Evolutionary conservation across 2,797 vertebrate genomes (phyloP).

Genomic region (Notolepis coatsorum): DNA sequence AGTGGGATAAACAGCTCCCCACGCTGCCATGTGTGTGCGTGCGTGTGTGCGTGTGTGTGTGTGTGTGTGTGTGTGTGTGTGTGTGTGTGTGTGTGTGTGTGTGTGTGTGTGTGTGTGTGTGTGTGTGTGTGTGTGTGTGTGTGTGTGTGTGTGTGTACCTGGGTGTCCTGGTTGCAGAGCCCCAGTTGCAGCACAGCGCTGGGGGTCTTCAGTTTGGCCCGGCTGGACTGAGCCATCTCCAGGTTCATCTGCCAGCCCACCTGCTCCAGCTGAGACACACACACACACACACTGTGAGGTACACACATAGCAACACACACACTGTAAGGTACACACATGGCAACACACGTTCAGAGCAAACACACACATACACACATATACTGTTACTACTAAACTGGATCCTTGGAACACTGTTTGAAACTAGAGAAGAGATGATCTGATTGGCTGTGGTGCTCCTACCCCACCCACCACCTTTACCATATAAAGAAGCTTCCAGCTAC

Average conservation of each 20-base stretch:
- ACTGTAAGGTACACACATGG: background rate
- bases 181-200: slow-evolving; percentile 90
- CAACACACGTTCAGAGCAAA: background rate
- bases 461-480: no score
- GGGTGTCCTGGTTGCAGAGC: slow-evolving; percentile 86
- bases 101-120: background rate
- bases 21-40: background rate
- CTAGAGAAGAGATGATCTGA: no score
- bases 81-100: background rate
- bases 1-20: no score
- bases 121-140: slow-evolving; percentile 10
- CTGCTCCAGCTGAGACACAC: slow-evolving; percentile 88
- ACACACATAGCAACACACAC: slow-evolving; percentile 9
- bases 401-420: no score
- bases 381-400: no score
- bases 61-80: background rate
- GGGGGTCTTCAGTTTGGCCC: slow-evolving; percentile 90
- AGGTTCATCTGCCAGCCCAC: slow-evolving; percentile 96
- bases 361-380: background rate
- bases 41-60: background rate
- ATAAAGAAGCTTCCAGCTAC: no score
- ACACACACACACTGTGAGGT: slow-evolving; percentile 22
- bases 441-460: no score
- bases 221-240: slow-evolving; percentile 92
- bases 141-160: slow-evolving; percentile 74